Conservation (phyloP, 2,113 vertebrate species). For the Fulmarus glacialis region DNA sequence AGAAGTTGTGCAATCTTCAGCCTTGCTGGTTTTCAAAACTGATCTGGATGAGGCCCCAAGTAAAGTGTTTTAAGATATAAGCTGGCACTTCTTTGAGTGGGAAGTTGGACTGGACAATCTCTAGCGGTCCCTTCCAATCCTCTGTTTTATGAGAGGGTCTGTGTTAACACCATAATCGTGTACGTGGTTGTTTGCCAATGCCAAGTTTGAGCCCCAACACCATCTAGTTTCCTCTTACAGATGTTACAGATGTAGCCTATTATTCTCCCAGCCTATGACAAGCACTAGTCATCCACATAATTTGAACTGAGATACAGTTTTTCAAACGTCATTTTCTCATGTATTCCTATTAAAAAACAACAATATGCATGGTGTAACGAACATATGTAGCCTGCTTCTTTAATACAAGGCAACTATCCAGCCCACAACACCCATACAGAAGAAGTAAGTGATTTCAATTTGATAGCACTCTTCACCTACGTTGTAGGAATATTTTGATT, state of each 20-base stretch:
- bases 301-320: background rate
- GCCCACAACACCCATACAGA: background rate
- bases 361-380: rapidly evolving
- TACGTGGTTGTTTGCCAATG: rapidly evolving
- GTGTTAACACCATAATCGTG: background rate
- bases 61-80: background rate
- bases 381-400: background rate
- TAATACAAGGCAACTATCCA: background rate
- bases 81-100: no score
- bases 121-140: background rate
- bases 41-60: background rate
- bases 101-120: background rate
- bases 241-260: background rate
- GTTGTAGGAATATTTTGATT: background rate
- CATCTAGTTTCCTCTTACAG: background rate
- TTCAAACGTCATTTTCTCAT: background rate
- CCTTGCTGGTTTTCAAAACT: background rate
- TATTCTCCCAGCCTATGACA: background rate
- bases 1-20: background rate
- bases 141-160: background rate
- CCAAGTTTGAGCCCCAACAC: background rate
- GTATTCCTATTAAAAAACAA: background rate
- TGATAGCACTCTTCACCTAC: background rate
- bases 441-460: background rate
- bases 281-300: background rate